A percentile compares a stretch with the other conserved stretches of the same genome.
phyloP scores from a whole-genome alignment of 1,140 invertebrate genomes.

The Brachionus calyciflorus region DNA sequence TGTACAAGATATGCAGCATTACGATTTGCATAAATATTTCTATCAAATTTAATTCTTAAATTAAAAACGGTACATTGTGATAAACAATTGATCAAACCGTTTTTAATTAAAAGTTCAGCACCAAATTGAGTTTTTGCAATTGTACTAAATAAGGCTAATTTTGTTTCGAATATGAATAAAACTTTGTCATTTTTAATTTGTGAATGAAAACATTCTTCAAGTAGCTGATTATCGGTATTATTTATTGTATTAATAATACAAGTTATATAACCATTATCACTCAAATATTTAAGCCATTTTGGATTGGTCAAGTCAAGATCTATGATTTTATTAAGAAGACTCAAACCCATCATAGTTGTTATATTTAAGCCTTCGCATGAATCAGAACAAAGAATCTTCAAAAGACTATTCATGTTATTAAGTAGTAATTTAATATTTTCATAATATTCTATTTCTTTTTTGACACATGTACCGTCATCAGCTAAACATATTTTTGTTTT shows the following conservation, averaged over 20 bases:
- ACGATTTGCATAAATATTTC: conserved; percentile 18
- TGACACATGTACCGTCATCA: background rate
- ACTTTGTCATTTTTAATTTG: conserved; percentile 40
- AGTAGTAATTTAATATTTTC: background rate
- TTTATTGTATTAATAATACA: conserved; percentile 35
- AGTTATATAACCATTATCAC: conserved; percentile 27
- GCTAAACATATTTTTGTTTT: too few species aligned
- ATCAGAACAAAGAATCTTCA: conserved; percentile 8
- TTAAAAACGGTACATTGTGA: conserved; percentile 7
- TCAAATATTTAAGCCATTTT: conserved; percentile 34
- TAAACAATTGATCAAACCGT: background rate
- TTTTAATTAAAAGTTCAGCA: conserved; percentile 17
- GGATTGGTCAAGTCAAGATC: background rate
- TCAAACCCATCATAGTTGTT: conserved; percentile 40
- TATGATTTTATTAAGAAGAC: conserved; percentile 16
- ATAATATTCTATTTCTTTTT: conserved; percentile 12
- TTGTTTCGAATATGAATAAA: conserved; percentile 35
- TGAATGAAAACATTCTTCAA: conserved; percentile 18
- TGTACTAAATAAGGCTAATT: conserved; percentile 10
- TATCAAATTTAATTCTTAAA: conserved; percentile 30
- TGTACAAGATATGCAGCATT: background rate
- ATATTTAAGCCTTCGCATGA: conserved; percentile 44
- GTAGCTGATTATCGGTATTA: conserved; percentile 2
- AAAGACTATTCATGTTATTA: conserved; percentile 15
- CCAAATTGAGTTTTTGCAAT: background rate